Conservation (phyloP, 30 jellyfish, hydroid and myxozoan genomes). For the Aurelia aurita complex sp. Pacific region DNA sequence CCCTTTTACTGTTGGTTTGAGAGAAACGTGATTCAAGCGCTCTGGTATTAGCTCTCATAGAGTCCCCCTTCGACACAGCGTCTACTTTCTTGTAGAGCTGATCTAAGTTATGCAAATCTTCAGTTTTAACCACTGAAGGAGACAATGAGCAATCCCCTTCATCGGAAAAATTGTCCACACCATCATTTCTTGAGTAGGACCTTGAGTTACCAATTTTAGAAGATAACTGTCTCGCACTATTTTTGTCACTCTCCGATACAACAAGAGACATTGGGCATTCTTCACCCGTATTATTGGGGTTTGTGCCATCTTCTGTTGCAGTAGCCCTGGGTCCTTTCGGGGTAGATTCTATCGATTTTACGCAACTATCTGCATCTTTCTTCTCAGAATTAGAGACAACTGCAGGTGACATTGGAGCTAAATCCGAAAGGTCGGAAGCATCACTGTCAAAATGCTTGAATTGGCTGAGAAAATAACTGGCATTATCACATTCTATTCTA, state of each 20-base stretch:
- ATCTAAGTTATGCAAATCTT: no score
- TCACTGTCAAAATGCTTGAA: not conserved
- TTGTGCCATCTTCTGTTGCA: no score
- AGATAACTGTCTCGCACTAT: not conserved
- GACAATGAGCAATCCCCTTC: slow-evolving; percentile 9
- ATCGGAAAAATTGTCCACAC: no score
- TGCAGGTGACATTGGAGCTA: slow-evolving; percentile 22
- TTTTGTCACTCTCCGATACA: not conserved
- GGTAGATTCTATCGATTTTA: slow-evolving; percentile 3
- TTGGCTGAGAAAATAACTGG: not conserved
- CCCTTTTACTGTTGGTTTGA: not conserved
- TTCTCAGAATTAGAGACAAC: slow-evolving; percentile 7
- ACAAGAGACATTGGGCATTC: no score
- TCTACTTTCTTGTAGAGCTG: not conserved
- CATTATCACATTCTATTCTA: not conserved
- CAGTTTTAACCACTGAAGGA: slow-evolving; percentile 11
- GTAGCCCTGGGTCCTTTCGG: slow-evolving; percentile 5
- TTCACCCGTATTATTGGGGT: no score
- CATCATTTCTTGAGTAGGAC: no score
- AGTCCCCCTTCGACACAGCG: not conserved
- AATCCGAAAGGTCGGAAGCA: slow-evolving; percentile 7
- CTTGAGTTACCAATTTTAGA: not conserved
- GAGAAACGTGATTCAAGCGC: not conserved
- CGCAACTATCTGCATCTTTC: not conserved
- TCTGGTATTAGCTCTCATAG: no score